Evolutionary conservation across 2,113 vertebrate species (phyloP), one percentile per base, ranked within the genome.

Genomic region (Phalacrocorax carbo): DNA sequence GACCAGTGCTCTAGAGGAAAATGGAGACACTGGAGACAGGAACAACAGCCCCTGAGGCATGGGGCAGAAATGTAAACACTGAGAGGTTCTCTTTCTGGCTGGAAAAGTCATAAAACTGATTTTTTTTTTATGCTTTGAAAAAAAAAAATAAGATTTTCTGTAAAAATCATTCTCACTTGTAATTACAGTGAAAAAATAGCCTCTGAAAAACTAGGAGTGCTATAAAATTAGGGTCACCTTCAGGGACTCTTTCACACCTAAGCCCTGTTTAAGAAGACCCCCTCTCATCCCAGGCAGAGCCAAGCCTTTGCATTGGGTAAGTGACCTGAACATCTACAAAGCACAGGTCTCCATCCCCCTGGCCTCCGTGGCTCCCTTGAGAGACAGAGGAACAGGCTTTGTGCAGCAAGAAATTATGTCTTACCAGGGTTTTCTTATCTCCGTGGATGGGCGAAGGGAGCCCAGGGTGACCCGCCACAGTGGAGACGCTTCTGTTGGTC

Each of bases 401-500:
- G 40, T 36, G 48, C 18, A 40, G 32, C 32, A 42, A 76, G 25
- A 54, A 90, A n/a, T 46, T 14, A 16, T 8, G 17, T 84, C 68
- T 61, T 54, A 57, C 20, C 40, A 15, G 42, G 21, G 29, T 79
- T 84, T 77, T 71, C 79, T 81, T 81, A n/a, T 55, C n/a, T 54
- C 68, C 40, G 8, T 1, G 5, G 46, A 42, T 42, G 36, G 36
- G 49, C 0, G 1, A 87, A 90, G 55, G 60, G 10, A 69, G n/a
- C 14, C 52, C 66, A 54, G 51, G 30, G 38, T 23, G 51, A 79
- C 3, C 9, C 1, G 0, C 22, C 61, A 58, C n/a, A 3, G 0
- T 12, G 64, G 40, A 91, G 27, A 91, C 51, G n/a, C 27, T 85
- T 69, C 54, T 44, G 44, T 29, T 1, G 1, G 44, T 20, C 40